Percentiles rank a stretch among this genome's conserved stretches.
Evolutionary conservation across 2,888 invertebrate species (phyloP).

Genomic region (Eupithecia subfuscata): DNA sequence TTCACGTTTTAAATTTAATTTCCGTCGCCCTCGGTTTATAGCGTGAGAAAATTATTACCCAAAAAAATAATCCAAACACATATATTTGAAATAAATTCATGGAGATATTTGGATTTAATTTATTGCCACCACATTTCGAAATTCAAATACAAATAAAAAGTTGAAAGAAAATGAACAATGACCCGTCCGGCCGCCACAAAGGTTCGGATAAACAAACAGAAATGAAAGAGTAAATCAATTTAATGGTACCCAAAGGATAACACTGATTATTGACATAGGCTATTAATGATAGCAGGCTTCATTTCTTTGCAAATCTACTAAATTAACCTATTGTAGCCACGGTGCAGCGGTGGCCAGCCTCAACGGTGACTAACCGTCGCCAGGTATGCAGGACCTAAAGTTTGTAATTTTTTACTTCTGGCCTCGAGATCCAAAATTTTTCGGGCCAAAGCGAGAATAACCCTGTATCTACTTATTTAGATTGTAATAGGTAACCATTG

Average conservation of each 20-base stretch:
- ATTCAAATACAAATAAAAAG: slow-evolving; percentile 11
- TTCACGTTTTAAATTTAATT: background rate
- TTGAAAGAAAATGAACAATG: slow-evolving; percentile 23
- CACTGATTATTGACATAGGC: slow-evolving; percentile 26
- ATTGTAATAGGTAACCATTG: background rate
- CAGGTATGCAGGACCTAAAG: too few species aligned
- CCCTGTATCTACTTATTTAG: too few species aligned
- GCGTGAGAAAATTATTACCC: background rate
- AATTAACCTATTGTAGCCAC: too few species aligned
- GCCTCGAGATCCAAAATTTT: too few species aligned
- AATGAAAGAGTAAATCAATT: slow-evolving; percentile 43
- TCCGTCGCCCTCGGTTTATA: background rate
- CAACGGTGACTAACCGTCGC: too few species aligned
- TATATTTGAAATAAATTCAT: background rate
- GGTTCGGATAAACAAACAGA: slow-evolving; percentile 34
- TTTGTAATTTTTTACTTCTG: too few species aligned
- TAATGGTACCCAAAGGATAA: slow-evolving; percentile 37
- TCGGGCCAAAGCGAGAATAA: too few species aligned
- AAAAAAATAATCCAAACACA: background rate
- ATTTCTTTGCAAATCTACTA: background rate
- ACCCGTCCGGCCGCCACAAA: slow-evolving; percentile 2
- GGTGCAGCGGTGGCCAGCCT: too few species aligned
- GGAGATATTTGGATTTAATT: background rate
- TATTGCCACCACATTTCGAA: background rate
- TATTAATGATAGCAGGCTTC: background rate